Base-by-base conservation (phyloP, 2,888 invertebrate species). In the Papilio demoleus region DNA sequence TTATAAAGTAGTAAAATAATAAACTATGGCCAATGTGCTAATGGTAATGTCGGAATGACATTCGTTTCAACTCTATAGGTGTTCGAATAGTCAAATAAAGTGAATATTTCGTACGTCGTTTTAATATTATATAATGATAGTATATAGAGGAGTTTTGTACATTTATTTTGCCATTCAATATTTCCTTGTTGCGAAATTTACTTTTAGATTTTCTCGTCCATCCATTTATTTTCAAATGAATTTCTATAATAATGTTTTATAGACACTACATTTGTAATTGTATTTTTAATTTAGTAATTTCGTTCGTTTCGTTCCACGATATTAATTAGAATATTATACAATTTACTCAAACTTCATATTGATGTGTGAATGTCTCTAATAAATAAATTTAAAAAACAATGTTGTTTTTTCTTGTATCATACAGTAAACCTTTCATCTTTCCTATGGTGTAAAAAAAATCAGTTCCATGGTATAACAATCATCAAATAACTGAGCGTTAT, bases 281-380 rank as follows among this genome's bases (percentile, higher is more conserved):
- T 56, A 67, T 70, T n/a, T n/a, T 70, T 61, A 60, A 68, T 73
- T 74, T 70, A 72, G 45, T 70, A 69, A 71, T 58, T 64, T 74
- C 70, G 72, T 56, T 50, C 53, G 70, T 58, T 64, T 74, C 70
- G 72, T 56, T 50, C 53, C 69, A 59, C 70, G 72, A 72, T 67
- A 70, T 74, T 76, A 72, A 75, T 73, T 61, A 67, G 73, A 73
- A 70, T 73, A 70, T 75, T 77, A 84, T 87, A 82, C 83, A 83
- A 56, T 80, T 81, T 76, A 77, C 77, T 85, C 80, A 83, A 84
- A 83, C 80, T 82, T 86, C 82, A 86, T 89, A 86, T 92, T 88
- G 92, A 92, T 92, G 92, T 92, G 92, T 92, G 92, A 92, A 92
- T 92, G 92, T 92, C 92, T 92, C 92, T 92, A 87, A 92, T 89